Base-by-base conservation (phyloP, 1,140 invertebrate genomes). In the Drosophila hydei region DNA sequence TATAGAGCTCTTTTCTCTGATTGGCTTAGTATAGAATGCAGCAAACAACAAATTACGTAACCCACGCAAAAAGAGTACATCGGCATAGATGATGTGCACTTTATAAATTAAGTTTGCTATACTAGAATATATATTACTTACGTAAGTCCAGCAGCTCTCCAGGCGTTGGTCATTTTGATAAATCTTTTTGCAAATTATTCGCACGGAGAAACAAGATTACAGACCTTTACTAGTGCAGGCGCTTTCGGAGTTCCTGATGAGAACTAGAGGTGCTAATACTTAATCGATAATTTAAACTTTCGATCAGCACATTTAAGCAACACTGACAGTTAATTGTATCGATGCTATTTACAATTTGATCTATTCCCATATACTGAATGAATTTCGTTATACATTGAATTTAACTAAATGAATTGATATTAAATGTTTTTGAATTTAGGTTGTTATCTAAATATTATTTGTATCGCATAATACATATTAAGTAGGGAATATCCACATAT, bases 131-230 rank as follows among this genome's bases (percentile, higher is more conserved):
- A 25, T 52, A 71, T 67, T 11, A 91, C 93, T 93, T 93, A 94
- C 94, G 94, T 94, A 72, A 94, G 90, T 89, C 94, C 94, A 72
- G 94, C 94, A 87, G 93, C 92, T 91, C 94, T 94, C 94, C 94
- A 94, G 64, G 79, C 79, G 56, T 87, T 84, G 77, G 93, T 92
- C 94, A 94, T 94, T 92, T 92, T 93, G 76, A 55, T 70, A 67
- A 30, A 25, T 54, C 64, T 72, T 52, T 69, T 69, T 8, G 48
- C 30, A 62, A 62, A 27, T 69, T 69, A 56, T 55, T 62, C 58
- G 50, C 27, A 61, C 50, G 16, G 47, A 48, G 63, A 61, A 62
- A 62, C 56, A 38, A 30, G 55, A 55, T 50, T 27, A 52, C 38
- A 50, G 51, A 69, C 58, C 64, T 56, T 58, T 69, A 11, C 51